Evolutionary conservation across 2,113 vertebrate genomes (phyloP).

Genomic region (Tragelaphus scriptus): DNA sequence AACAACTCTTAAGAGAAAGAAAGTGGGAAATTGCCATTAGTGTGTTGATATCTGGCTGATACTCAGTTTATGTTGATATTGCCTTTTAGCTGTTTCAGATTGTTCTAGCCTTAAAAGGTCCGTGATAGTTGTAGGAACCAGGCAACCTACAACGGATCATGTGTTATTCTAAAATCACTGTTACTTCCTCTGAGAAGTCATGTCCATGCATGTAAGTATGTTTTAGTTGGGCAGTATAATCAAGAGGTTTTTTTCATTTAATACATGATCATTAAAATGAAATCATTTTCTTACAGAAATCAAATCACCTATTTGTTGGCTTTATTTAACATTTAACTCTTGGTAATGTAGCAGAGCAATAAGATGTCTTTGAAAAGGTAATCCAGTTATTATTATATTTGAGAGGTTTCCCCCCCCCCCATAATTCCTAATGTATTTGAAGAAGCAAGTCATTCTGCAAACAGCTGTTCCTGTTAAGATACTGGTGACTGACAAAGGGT

Average conservation of each 20-base stretch:
- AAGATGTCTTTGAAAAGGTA: neutral
- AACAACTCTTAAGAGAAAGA: neutral
- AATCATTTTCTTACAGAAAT: slow-evolving; percentile 29
- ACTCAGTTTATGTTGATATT: neutral
- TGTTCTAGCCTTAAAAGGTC: slow-evolving; percentile 14
- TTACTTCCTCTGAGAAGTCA: neutral
- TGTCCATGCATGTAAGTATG: neutral
- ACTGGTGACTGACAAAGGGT: slow-evolving; percentile 50
- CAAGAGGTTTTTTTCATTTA: slow-evolving; percentile 16
- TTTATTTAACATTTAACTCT: neutral
- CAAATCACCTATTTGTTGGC: neutral
- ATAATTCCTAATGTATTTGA: slow-evolving; percentile 52
- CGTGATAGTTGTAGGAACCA: neutral
- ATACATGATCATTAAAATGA: neutral
- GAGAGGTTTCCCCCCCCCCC: neutral
- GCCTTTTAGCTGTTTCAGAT: neutral
- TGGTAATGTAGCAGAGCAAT: neutral
- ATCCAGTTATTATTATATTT: slow-evolving; percentile 33
- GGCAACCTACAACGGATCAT: neutral
- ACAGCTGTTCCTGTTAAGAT: slow-evolving; percentile 63
- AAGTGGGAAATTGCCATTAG: neutral
- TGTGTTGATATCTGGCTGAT: neutral
- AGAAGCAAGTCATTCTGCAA: slow-evolving; percentile 51
- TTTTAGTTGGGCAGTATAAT: neutral
- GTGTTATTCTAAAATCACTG: slow-evolving; percentile 1